These are phyloP conservation scores for Sphaeramia orbicularis DNA, from an alignment of 2,797 vertebrate species.

Conservation along the genomic window DNA sequence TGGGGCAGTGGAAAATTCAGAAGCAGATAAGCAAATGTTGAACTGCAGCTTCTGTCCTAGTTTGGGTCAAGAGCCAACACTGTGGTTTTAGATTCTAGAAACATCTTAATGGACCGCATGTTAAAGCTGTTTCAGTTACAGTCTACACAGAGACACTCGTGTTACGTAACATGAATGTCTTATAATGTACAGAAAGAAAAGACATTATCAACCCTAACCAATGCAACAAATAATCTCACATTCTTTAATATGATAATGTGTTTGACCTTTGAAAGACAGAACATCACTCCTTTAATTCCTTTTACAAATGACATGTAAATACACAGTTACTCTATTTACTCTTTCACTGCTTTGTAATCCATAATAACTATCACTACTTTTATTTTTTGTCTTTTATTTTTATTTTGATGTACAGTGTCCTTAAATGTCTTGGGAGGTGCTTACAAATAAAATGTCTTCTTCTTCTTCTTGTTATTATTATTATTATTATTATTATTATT, in stretches of 20 bases:
- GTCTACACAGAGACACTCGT: too few relatives aligned
- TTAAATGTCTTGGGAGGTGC: too few relatives aligned
- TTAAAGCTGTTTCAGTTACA: not conserved
- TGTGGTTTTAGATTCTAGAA: constrained; percentile 9
- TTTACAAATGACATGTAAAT: not conserved
- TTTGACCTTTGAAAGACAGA: not conserved
- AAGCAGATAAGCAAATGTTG: constrained; percentile 80
- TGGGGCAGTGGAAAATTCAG: constrained; percentile 71
- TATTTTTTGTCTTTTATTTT: too few relatives aligned
- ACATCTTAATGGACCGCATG: constrained; percentile 10
- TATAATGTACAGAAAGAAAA: too few relatives aligned
- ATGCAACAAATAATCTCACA: not conserved
- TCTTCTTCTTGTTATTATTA: too few relatives aligned
- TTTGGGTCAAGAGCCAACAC: not conserved
- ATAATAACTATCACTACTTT: too few relatives aligned
- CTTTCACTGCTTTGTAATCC: too few relatives aligned
- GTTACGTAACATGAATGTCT: too few relatives aligned
- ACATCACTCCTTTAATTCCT: not conserved
- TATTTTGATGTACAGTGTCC: too few relatives aligned
- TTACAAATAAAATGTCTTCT: too few relatives aligned
- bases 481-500: too few relatives aligned
- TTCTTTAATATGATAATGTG: not conserved
- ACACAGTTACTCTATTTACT: too few relatives aligned
- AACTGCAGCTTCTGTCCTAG: constrained; percentile 27
- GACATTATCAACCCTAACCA: not conserved